A percentile compares a stretch with the other conserved stretches of the same genome.
Conservation (phyloP, 2,888 invertebrate genomes). For the Carpatolechia fugitivella region DNA sequence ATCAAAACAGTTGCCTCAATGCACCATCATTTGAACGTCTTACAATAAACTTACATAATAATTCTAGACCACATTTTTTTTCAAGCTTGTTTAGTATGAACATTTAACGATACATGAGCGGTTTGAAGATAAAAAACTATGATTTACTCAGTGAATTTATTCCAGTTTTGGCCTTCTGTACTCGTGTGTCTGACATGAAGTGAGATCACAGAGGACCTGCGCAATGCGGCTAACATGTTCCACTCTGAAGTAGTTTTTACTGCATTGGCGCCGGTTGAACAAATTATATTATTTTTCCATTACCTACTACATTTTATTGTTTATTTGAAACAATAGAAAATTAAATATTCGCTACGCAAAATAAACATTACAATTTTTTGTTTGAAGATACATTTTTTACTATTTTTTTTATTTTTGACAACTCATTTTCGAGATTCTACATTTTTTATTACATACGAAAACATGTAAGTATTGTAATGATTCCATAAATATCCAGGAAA, state of each 20-base stretch:
- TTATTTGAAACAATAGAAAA: no score
- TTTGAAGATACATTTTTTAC: no score
- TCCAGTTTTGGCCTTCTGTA: conserved; percentile 25
- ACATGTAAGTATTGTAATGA: no score
- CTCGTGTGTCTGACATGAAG: conserved; percentile 50
- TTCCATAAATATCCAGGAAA: no score
- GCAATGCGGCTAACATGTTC: conserved; percentile 49
- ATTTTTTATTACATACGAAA: no score
- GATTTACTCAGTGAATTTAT: conserved; percentile 17
- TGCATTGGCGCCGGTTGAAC: background rate
- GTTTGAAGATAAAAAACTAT: background rate
- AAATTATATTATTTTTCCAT: no score
- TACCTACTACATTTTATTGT: no score
- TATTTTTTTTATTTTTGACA: no score
- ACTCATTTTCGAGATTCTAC: no score
- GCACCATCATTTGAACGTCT: background rate
- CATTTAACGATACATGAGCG: background rate
- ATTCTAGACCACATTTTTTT: background rate
- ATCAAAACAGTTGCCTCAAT: conserved; percentile 1
- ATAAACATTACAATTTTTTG: background rate
- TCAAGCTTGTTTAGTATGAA: background rate
- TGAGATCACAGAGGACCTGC: conserved; percentile 38
- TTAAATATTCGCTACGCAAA: background rate
- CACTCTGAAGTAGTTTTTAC: background rate
- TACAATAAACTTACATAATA: background rate